phyloP scores from a whole-genome alignment of 2,113 vertebrate species.

The Gopherus evgoodei region DNA sequence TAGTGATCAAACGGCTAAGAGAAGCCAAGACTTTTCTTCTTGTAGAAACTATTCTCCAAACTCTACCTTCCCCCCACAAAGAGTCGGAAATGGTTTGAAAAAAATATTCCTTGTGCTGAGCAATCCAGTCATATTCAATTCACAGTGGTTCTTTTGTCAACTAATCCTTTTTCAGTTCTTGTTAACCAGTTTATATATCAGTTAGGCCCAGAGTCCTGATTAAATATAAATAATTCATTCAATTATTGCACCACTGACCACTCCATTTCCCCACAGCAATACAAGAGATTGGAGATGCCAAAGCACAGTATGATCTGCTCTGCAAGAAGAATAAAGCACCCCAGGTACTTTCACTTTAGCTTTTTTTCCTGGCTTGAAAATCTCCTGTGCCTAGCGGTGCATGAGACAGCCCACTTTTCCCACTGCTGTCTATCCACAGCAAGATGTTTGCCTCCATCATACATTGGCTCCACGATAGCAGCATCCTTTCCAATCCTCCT shows the following conservation, averaged over 20 bases:
- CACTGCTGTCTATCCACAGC: no score
- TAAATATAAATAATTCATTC: not conserved
- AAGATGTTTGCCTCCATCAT: no score
- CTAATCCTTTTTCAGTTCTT: not conserved
- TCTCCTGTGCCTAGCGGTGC: no score
- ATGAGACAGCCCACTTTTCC: no score
- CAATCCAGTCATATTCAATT: conserved; percentile 44
- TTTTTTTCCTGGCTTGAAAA: no score
- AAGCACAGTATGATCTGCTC: not conserved
- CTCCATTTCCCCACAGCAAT: accelerated
- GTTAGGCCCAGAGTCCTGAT: not conserved
- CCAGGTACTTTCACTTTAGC: not conserved
- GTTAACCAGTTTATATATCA: not conserved
- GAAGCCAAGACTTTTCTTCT: not conserved
- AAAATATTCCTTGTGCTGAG: conserved; percentile 41
- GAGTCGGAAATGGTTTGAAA: conserved; percentile 1
- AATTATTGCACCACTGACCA: accelerated
- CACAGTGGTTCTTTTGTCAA: conserved; percentile 9
- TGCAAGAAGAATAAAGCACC: not conserved
- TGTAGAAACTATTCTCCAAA: not conserved
- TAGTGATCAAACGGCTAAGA: not conserved
- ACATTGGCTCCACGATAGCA: no score
- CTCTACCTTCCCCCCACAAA: not conserved
- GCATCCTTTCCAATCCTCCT: no score
- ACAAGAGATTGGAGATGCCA: not conserved